Base-by-base conservation (phyloP, 2,797 vertebrate species). In the Amphiprion clarkii region DNA sequence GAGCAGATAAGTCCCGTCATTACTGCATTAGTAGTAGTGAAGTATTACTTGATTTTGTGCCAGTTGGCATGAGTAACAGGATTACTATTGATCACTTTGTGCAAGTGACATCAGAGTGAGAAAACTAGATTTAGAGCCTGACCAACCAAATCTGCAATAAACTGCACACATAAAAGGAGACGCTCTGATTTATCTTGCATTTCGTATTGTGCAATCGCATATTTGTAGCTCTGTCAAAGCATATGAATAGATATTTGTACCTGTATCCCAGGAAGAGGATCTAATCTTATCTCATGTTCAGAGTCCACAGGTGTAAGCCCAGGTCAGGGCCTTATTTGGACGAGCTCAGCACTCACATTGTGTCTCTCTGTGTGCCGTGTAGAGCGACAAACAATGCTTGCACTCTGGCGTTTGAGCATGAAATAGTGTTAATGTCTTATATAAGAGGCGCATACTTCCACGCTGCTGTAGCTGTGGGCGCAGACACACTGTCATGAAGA, bases 281-380 rank as follows among this genome's bases (percentile, higher is more conserved):
- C 78, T 91, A 92, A 95, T 94, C 94, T 96, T 95, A 96, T 95
- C 94, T 93, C 14, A 53, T 80, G 95, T 88, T 85, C 94, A 95
- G 92, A 95, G 94, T 96, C 93, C 94, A 92, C 66, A 46, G 67
- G 79, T 86, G 71, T 72, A 74, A 83, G 73, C 55, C 31, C 63
- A 46, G 89, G 85, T 91, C 89, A 92, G 71, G 82, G 87, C 61
- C 78, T 87, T 17, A 65, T 81, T 85, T 71, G 69, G 69, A 69
- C 1, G 1, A 78, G 44, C 75, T 84, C 79, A 82, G 82, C 72
- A 79, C 57, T 42, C 53, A 54, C 10, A 53, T 3, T 31, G 25
- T 36, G n/a, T 31, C 19, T 42, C 29, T 55, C 13, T 46, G 16
- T 46, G 44, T 17, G 44, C 5, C 44, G 17, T 36, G 44, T 1